Evolutionary conservation across 2,888 invertebrate genomes (phyloP).

Genomic region (Xestia sexstrigata): DNA sequence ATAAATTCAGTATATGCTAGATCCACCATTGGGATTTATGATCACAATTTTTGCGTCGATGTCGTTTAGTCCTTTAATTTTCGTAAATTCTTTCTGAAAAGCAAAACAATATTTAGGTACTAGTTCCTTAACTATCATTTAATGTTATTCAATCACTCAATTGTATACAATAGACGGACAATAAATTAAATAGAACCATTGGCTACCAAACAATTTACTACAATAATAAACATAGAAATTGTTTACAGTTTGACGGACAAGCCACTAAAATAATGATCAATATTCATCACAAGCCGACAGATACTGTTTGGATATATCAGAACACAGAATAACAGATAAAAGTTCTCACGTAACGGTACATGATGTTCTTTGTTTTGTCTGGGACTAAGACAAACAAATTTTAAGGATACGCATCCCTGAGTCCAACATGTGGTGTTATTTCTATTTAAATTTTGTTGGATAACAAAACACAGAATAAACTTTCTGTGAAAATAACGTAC

Average conservation of each 20-base stretch:
- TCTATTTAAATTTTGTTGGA: constrained; percentile 76
- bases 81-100: background rate
- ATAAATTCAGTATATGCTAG: constrained; percentile 1
- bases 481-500: constrained; percentile 74
- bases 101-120: background rate
- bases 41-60: background rate
- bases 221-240: constrained; percentile 45
- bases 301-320: constrained; percentile 54
- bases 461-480: constrained; percentile 78
- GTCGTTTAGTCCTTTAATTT: background rate
- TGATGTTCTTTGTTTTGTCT: constrained; percentile 75
- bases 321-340: constrained; percentile 76
- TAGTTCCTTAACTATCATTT: background rate
- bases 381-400: constrained; percentile 81
- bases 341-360: constrained; percentile 72
- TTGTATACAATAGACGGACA: constrained; percentile 4
- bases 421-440: constrained; percentile 81
- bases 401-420: constrained; percentile 72
- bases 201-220: constrained; percentile 19
- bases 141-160: background rate
- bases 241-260: constrained; percentile 55
- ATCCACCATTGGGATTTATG: background rate
- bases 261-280: constrained; percentile 58
- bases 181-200: constrained; percentile 5
- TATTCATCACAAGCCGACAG: constrained; percentile 49